Evolutionary conservation across 2,113 vertebrate species (phyloP).

Genomic region (Balaeniceps rex): DNA sequence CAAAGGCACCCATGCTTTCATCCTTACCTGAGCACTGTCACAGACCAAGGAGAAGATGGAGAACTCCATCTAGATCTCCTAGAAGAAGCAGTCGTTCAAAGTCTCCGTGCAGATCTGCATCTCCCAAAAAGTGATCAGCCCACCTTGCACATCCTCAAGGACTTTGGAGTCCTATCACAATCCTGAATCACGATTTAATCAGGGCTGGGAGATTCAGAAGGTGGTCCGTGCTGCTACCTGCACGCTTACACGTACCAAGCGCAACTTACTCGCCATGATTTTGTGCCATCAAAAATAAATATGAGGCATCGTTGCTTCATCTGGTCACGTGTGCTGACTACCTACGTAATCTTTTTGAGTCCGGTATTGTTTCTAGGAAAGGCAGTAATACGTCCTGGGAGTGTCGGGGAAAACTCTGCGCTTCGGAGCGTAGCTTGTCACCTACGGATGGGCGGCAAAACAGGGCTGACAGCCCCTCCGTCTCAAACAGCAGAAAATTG

Average conservation of each 20-base stretch:
- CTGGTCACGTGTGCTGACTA: neutral
- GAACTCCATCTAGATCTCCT: neutral
- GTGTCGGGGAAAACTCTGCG: too few relatives aligned
- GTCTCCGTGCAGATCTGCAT: neutral
- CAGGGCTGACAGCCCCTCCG: accelerated
- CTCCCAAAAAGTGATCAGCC: neutral
- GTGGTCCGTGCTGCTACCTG: neutral
- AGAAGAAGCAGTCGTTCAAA: neutral
- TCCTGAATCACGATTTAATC: neutral
- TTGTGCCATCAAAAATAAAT: neutral
- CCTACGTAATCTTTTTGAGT: neutral
- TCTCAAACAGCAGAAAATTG: neutral
- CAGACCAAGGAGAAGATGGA: neutral
- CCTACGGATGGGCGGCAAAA: neutral
- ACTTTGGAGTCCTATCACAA: neutral
- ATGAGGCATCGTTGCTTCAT: neutral
- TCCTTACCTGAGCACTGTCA: neutral
- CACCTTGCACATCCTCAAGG: neutral
- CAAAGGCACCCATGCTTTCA: neutral
- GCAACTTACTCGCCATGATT: neutral
- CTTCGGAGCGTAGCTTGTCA: neutral
- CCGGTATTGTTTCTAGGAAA: neutral
- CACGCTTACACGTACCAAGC: too few relatives aligned
- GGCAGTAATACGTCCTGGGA: too few relatives aligned
- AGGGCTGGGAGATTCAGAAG: neutral